Conservation (phyloP, 2,113 vertebrate genomes). For the Nothocercus nigrocapillus region DNA sequence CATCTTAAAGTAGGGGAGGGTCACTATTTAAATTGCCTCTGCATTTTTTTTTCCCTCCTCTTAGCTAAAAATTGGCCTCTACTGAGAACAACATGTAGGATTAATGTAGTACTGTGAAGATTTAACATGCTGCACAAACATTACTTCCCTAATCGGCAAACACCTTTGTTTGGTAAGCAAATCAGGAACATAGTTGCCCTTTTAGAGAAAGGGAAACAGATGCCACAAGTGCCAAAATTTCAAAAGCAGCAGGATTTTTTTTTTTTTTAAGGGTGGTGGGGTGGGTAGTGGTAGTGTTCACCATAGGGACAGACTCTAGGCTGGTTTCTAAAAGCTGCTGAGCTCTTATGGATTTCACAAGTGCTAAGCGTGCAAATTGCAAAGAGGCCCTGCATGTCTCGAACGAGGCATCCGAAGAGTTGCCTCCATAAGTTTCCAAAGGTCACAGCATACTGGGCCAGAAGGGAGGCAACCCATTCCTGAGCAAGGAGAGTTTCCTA, state of each 20-base stretch:
- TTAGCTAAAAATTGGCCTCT: slow-evolving; percentile 44
- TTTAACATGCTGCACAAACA: slow-evolving; percentile 61
- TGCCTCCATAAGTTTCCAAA: not conserved
- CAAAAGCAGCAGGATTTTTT: not conserved
- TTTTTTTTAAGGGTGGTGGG: not conserved
- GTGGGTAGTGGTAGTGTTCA: not conserved
- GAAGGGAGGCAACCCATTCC: not conserved
- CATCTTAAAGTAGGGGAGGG: slow-evolving; percentile 55
- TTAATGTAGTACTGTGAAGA: slow-evolving; percentile 49
- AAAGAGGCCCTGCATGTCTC: not conserved
- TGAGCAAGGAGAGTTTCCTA: not conserved
- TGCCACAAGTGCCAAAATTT: not conserved
- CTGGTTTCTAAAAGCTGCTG: not conserved
- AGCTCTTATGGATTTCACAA: not conserved
- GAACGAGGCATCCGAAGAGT: not conserved
- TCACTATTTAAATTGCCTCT: slow-evolving; percentile 46
- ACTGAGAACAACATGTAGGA: slow-evolving; percentile 11
- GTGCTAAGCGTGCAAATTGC: not conserved
- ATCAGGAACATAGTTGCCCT: not conserved
- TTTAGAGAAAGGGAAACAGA: not conserved
- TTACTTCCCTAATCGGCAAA: slow-evolving; percentile 45
- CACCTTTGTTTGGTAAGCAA: slow-evolving; percentile 52
- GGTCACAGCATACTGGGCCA: not conserved
- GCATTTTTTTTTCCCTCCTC: not conserved
- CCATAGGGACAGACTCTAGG: not conserved